Conservation (phyloP, 2,888 invertebrate species). For the Gastracanthus pulcherrimus region DNA sequence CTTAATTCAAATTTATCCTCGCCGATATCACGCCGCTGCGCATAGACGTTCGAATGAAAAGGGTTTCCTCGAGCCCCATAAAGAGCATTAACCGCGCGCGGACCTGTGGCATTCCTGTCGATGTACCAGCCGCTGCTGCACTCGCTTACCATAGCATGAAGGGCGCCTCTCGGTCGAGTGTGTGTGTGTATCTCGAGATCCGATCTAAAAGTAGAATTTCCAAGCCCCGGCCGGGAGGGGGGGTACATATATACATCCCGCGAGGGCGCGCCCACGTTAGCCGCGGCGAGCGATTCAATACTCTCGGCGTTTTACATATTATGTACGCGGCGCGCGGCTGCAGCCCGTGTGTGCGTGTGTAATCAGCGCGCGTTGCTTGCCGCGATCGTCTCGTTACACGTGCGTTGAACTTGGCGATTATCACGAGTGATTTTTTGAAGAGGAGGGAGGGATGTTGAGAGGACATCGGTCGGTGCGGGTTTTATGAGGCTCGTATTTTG, state of each 20-base stretch:
- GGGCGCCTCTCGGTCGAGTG: no score
- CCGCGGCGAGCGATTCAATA: not conserved
- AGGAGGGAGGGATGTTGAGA: no score
- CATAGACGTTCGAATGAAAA: no score
- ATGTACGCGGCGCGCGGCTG: not conserved
- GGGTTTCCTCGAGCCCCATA: no score
- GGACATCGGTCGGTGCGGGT: no score
- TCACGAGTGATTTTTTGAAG: no score
- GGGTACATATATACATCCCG: conserved; percentile 16
- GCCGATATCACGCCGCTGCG: not conserved
- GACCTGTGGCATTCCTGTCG: no score
- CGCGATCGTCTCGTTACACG: conserved; percentile 55
- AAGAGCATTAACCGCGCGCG: no score
- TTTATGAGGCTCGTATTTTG: no score
- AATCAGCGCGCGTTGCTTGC: not conserved
- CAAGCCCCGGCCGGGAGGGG: conserved; percentile 56
- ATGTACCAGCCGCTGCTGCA: not conserved
- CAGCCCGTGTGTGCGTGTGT: not conserved
- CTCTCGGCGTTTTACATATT: not conserved
- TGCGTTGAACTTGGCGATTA: conserved; percentile 35
- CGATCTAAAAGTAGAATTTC: conserved; percentile 64
- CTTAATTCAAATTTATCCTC: not conserved
- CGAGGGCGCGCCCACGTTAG: conserved; percentile 60
- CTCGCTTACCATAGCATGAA: no score
- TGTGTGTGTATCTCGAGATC: conserved; percentile 53